These are phyloP conservation scores for Drosophila rufa DNA, from an alignment of 1,140 invertebrate genomes.

Conservation along the genomic window DNA sequence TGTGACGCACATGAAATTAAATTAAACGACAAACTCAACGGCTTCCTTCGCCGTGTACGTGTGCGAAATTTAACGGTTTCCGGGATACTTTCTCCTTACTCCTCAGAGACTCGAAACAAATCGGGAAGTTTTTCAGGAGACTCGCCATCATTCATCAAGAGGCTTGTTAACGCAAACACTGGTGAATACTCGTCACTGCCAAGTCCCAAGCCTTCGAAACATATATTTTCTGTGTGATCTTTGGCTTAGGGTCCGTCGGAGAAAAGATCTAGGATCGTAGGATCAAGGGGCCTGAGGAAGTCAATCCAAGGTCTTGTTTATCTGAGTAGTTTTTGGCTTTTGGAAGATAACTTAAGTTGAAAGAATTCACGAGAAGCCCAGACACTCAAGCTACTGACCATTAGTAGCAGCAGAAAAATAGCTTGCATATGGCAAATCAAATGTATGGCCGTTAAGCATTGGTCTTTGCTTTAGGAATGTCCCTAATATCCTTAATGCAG, in stretches of 20 bases:
- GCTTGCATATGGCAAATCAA: too few species aligned
- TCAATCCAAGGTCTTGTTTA: neutral
- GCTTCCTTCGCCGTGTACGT: conserved; percentile 34
- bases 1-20: conserved; percentile 70
- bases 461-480: too few species aligned
- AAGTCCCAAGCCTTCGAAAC: too few species aligned
- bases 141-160: neutral
- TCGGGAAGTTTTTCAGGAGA: neutral
- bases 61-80: neutral
- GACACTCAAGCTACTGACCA: neutral
- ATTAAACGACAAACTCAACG: conserved; percentile 78
- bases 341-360: neutral
- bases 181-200: neutral
- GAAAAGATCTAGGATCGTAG: neutral
- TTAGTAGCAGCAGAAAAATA: neutral
- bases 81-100: neutral
- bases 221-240: neutral
- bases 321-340: neutral
- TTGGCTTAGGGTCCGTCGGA: neutral
- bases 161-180: neutral
- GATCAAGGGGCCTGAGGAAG: too few species aligned
- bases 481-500: too few species aligned
- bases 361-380: neutral
- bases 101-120: neutral
- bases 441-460: too few species aligned